phyloP scores from a whole-genome alignment of 1,140 invertebrate genomes.

The Tachypleus tridentatus region DNA sequence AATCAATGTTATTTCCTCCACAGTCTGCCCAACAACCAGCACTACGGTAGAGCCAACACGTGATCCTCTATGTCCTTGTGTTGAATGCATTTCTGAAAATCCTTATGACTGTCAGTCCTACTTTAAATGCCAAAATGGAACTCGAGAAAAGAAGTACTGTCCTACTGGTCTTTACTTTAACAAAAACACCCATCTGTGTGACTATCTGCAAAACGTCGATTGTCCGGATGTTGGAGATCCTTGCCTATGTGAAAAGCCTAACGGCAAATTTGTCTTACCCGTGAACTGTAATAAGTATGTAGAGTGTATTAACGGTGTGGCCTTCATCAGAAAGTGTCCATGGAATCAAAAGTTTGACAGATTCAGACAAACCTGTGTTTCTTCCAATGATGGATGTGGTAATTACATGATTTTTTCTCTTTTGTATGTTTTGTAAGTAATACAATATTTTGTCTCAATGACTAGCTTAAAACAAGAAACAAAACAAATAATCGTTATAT shows the following conservation, averaged over 20 bases:
- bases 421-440: background rate
- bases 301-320: conserved; percentile 24
- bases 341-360: conserved; percentile 11
- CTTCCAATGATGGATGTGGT: conserved; percentile 5
- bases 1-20: no score
- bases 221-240: conserved; percentile 8
- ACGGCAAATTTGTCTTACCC: conserved; percentile 6
- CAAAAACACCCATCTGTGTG: conserved; percentile 37
- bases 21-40: no score
- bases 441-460: background rate
- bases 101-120: background rate
- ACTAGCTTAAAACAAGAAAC: background rate
- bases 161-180: conserved; percentile 42
- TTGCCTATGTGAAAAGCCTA: background rate
- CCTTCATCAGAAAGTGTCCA: conserved; percentile 23
- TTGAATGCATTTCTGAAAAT: background rate
- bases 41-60: no score
- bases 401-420: background rate
- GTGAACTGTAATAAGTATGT: conserved; percentile 21
- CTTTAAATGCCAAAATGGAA: background rate
- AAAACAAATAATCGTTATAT: no score
- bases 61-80: background rate
- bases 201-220: conserved; percentile 28
- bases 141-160: conserved; percentile 29
- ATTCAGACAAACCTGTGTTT: background rate